Evolutionary conservation across 2,888 invertebrate genomes (phyloP).

Genomic region (Acrobasis consociella): DNA sequence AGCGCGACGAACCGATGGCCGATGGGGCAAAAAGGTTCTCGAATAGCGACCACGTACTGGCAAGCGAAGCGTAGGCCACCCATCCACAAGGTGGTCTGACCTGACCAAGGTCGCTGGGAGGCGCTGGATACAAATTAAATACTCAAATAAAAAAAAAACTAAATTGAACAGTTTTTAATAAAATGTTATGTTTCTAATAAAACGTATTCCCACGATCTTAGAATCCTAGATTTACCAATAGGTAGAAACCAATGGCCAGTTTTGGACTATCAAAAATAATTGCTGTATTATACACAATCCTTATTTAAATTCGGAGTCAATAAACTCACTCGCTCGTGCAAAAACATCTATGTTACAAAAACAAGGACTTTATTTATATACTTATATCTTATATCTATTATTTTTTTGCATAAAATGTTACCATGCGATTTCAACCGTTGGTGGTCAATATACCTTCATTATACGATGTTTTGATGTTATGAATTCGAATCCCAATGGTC

Average conservation of each 20-base stretch:
- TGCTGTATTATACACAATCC: conserved; percentile 1
- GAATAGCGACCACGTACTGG: too few species aligned
- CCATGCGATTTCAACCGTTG: background rate
- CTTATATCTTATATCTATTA: background rate
- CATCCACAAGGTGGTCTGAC: too few species aligned
- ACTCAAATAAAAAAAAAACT: too few species aligned
- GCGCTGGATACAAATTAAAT: too few species aligned
- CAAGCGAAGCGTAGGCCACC: too few species aligned
- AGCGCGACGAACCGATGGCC: too few species aligned
- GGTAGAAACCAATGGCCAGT: conserved; percentile 6
- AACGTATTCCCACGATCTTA: background rate
- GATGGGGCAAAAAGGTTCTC: too few species aligned
- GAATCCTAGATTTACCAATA: background rate
- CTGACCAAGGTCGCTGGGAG: too few species aligned
- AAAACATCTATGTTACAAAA: background rate
- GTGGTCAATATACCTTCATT: background rate
- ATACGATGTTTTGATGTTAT: too few species aligned
- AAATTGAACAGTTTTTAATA: too few species aligned
- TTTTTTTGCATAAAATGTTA: background rate
- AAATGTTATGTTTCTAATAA: too few species aligned
- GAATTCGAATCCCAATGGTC: background rate
- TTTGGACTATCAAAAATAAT: conserved; percentile 10
- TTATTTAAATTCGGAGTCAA: conserved; percentile 5
- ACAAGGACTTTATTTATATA: background rate
- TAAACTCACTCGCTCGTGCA: background rate